Evolutionary conservation across 2,113 vertebrate genomes (phyloP), one percentile per base, ranked within the genome.

Genomic region (Sisor rabdophorus): DNA sequence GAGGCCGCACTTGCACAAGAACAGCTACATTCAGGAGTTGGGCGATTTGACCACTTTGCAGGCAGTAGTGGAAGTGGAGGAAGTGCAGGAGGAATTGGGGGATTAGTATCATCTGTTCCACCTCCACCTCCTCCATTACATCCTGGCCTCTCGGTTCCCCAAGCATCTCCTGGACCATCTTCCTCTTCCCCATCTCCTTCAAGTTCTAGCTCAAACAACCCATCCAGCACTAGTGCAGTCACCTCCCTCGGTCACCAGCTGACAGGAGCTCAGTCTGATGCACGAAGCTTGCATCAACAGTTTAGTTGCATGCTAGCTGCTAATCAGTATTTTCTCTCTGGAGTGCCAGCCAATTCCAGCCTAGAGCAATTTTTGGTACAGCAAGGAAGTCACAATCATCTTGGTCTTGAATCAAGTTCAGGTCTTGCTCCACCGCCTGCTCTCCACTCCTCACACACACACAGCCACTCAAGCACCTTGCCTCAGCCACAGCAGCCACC

Each of bases 241-340:
- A 91, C 89, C 74, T 91, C 92, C 20, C 71, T 93, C 84, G 89
- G 92, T 76, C 91, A 93, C 87, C 91, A 92, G 77, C 83, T 92
- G 72, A 88, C 91, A 83, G 91, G 92, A 76, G 86, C 90, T 83
- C 91, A 92, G 84, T 91, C 91, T 86, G 92, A 93, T 84, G 91
- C 92, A 76, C 89, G 91, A 11, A 93, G 91, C 86, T 89, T 93
- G 84, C 92, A 93, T 85, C 92, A 93, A 88, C 92, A 93, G 63
- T 93, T 93, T 86, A 93, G 92, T 84, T 93, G 92, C 87, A 93
- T 93, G 92, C 82, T 93, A 85, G 92, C 92, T 10, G 92, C 92
- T 83, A 93, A 93, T 89, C 92, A 93, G 78, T 93, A 93, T 87
- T 93, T 93, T 76, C 89, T 93, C 32, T 92, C 91, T 67, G 92